Base-by-base conservation (phyloP, 64 coral and sea anemone species). In the Cladopsammia gracilis region DNA sequence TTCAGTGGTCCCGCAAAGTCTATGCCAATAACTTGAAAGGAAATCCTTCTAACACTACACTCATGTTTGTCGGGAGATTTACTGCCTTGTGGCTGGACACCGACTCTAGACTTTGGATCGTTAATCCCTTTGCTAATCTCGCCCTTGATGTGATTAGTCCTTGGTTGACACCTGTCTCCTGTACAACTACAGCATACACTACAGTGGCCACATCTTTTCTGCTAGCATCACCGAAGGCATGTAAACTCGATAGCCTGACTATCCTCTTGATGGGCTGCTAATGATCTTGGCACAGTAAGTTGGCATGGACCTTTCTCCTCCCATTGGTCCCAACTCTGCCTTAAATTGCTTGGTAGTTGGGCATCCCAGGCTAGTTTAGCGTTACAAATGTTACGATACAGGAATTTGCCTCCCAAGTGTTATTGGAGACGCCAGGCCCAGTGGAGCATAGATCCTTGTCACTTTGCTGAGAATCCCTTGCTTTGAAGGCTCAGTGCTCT, bases 381-480 rank as follows among this genome's bases (percentile, higher is more conserved):
- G 23, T 82, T 47, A 78, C 76, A 78, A 4, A 15, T 16, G 19
- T 78, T 47, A 24, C 48, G 79, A 58, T 83, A 83, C 1, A 86
- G 62, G 48, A 86, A 20, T 86, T 86, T 86, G 10, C 82, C 58
- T 22, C 59, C 81, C 81, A 85, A 22, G 52, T 54, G 52, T 54
- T 6, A 2, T 54, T 1, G 52, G 52, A 0, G 2, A 47, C 47
- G 71, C 46, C 1, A 87, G 48, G 4, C 83, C 83, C 46, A 87
- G 66, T 24, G 66, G 85, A 14, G 56, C 48, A 19, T 72, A 73
- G 7, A 73, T 87, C 47, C 25, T 87, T 20, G 85, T 65, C 26
- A 87, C 44, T 71, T 87, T 73, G 54, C 68, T 34, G 48, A 87
- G 46, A 71, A 87, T 87, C 44, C 85, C 85, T 50, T 65, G 51